phyloP scores from a whole-genome alignment of 2,797 vertebrate species.

The Enteromius mattozi region DNA sequence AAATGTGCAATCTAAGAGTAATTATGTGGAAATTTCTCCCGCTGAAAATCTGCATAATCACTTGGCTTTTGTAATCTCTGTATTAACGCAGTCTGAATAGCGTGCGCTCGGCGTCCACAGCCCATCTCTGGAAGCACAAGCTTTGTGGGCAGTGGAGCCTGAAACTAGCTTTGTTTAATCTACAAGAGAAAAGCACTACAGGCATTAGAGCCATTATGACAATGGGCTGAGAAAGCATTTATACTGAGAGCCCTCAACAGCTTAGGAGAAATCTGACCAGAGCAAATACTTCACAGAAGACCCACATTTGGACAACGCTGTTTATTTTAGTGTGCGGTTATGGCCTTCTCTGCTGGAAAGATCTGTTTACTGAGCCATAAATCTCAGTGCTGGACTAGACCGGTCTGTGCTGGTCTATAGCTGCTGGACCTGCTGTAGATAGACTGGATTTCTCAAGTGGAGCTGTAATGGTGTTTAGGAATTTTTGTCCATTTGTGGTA shows the following conservation, averaged over 20 bases:
- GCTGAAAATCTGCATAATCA: constrained; percentile 63
- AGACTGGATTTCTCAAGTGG: neutral
- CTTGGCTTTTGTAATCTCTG: constrained; percentile 58
- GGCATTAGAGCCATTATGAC: constrained; percentile 55
- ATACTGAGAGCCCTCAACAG: constrained; percentile 35
- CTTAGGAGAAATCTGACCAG: constrained; percentile 23
- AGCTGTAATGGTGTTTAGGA: neutral
- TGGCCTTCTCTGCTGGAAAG: neutral
- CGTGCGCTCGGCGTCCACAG: constrained; percentile 24
- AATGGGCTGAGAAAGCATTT: constrained; percentile 50
- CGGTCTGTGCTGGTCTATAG: neutral
- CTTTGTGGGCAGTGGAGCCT: constrained; percentile 60
- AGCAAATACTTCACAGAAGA: constrained; percentile 9
- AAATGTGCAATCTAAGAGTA: constrained; percentile 65
- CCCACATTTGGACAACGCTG: neutral
- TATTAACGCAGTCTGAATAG: constrained; percentile 56
- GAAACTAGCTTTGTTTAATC: constrained; percentile 64
- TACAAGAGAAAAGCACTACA: constrained; percentile 48
- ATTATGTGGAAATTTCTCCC: constrained; percentile 63
- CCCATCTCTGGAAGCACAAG: constrained; percentile 48
- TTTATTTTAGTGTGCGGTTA: neutral
- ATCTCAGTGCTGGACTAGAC: no score
- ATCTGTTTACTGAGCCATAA: neutral
- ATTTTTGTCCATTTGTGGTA: neutral
- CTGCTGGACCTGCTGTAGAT: neutral